phyloP scores from a whole-genome alignment of 2,797 vertebrate genomes.

The Stomatorhinus walkeri region DNA sequence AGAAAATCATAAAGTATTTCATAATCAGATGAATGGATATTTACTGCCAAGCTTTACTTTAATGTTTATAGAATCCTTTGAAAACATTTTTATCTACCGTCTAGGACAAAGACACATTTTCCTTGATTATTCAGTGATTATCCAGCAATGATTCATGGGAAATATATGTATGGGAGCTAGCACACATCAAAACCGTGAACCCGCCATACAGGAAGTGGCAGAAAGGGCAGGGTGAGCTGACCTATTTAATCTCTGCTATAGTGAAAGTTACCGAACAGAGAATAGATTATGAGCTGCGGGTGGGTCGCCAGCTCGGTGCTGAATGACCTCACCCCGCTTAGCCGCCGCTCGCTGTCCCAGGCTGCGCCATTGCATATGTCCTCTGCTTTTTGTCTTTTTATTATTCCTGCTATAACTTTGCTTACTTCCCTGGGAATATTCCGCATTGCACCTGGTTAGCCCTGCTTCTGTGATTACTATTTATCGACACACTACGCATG shows the following conservation, averaged over 20 bases:
- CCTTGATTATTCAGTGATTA: not conserved
- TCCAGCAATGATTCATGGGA: not conserved
- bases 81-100: not conserved
- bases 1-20: slow-evolving; percentile 25
- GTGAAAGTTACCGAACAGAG: not conserved
- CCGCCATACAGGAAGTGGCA: not conserved
- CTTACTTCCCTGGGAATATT: not conserved
- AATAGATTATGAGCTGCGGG: not conserved
- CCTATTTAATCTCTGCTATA: not conserved
- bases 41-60: slow-evolving; percentile 61
- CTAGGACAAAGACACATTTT: not conserved
- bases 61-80: slow-evolving; percentile 55
- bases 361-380: not conserved
- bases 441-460: not conserved
- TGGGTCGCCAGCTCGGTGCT: not conserved
- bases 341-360: not conserved
- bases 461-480: not conserved
- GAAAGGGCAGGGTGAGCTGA: not conserved
- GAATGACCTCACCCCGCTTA: not conserved
- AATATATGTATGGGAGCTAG: not conserved
- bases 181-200: not conserved
- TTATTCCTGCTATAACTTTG: not conserved
- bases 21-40: slow-evolving; percentile 38
- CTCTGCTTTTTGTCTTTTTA: not conserved
- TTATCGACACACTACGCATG: not conserved